These are phyloP conservation scores for Sebastolobus alascanus DNA, from an alignment of 2,797 vertebrate species.

Conservation along the genomic window DNA sequence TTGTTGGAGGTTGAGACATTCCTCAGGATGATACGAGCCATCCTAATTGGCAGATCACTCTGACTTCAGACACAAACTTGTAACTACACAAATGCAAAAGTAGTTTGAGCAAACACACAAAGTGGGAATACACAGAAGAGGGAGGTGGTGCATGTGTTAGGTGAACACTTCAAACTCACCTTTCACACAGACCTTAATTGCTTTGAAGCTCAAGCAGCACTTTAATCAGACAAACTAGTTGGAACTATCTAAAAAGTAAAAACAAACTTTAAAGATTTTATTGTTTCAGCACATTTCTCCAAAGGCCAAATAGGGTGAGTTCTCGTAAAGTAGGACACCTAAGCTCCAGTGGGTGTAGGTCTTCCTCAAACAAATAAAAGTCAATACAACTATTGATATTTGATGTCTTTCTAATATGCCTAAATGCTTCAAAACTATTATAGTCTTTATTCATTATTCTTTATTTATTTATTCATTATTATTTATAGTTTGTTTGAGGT, in stretches of 20 bases:
- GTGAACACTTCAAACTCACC: slow-evolving; percentile 49
- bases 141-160: slow-evolving; percentile 11
- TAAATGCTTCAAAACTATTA: too few relatives aligned
- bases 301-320: slow-evolving; percentile 35
- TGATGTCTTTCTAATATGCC: too few relatives aligned
- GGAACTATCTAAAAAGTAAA: slow-evolving; percentile 30
- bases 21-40: slow-evolving; percentile 32
- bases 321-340: too few relatives aligned
- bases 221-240: slow-evolving; percentile 43
- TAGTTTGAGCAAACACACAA: slow-evolving; percentile 19
- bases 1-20: slow-evolving; percentile 53
- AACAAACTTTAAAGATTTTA: background rate
- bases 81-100: slow-evolving; percentile 28
- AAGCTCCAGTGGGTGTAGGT: too few relatives aligned
- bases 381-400: too few relatives aligned
- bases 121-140: slow-evolving; percentile 3
- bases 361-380: too few relatives aligned
- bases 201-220: slow-evolving; percentile 37
- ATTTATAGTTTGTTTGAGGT: too few relatives aligned
- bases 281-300: slow-evolving; percentile 29
- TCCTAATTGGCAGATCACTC: slow-evolving; percentile 69
- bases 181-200: slow-evolving; percentile 59
- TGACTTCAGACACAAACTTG: slow-evolving; percentile 11
- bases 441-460: too few relatives aligned
- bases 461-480: too few relatives aligned